phyloP scores from a whole-genome alignment of 2,888 invertebrate species.

The Chaitophorus viminalis region DNA sequence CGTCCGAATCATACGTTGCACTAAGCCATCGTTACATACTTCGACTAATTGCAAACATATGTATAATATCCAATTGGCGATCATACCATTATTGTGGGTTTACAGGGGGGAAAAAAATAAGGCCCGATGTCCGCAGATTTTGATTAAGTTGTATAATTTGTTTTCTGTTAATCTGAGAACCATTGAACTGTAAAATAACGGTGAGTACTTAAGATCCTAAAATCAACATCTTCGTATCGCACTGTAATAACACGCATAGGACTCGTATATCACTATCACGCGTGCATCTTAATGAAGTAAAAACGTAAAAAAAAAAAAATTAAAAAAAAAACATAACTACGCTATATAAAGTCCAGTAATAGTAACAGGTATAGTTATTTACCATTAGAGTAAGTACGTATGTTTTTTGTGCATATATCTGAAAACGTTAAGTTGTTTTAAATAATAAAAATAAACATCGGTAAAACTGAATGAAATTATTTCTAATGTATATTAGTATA shows the following conservation, averaged over 20 bases:
- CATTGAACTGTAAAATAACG: background rate
- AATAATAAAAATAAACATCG: background rate
- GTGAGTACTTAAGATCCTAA: background rate
- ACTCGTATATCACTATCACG: background rate
- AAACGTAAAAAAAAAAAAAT: background rate
- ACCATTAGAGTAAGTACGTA: background rate
- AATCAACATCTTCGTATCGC: background rate
- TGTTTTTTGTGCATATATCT: background rate
- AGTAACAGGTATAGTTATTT: background rate
- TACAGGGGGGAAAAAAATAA: no score
- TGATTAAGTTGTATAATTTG: no score
- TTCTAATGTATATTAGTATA: background rate
- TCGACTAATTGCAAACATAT: no score
- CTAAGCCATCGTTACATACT: no score
- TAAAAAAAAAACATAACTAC: no score
- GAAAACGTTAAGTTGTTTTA: background rate
- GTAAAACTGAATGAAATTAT: background rate
- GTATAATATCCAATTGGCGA: no score
- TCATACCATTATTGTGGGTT: no score
- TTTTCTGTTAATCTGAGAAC: background rate
- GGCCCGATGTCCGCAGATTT: no score
- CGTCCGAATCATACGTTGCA: no score
- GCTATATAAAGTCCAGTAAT: background rate
- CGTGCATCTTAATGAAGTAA: background rate
- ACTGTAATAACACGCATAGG: no score